Conservation (phyloP, 2,888 invertebrate species). For the Mesorhabditis sp. region DNA sequence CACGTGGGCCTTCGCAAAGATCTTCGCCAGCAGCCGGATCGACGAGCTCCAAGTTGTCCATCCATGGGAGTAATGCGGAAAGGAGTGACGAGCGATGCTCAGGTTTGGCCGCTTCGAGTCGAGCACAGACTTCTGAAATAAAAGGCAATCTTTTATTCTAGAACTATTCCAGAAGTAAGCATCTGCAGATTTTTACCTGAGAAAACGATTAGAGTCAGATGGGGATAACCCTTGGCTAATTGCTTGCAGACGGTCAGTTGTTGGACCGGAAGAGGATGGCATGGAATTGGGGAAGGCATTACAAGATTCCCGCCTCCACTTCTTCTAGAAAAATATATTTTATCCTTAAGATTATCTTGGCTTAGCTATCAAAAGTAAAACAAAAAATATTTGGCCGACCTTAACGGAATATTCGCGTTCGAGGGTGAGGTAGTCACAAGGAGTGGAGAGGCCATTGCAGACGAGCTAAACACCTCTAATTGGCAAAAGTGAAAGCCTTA, state of each 20-base stretch:
- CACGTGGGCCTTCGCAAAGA: slow-evolving; percentile 61
- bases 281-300: slow-evolving; percentile 11
- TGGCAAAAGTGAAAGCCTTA: slow-evolving; percentile 8
- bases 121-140: slow-evolving; percentile 83
- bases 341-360: background rate
- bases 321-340: background rate
- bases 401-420: background rate
- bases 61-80: slow-evolving; percentile 90
- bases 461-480: background rate
- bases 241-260: slow-evolving; percentile 88
- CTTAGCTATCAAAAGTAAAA: background rate
- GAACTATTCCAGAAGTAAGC: background rate
- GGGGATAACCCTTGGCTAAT: slow-evolving; percentile 87
- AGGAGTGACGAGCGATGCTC: slow-evolving; percentile 85
- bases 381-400: background rate
- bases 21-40: slow-evolving; percentile 64
- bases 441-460: background rate
- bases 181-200: slow-evolving; percentile 72
- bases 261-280: slow-evolving; percentile 70
- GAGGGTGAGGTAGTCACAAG: background rate
- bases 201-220: slow-evolving; percentile 98
- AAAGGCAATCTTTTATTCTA: slow-evolving; percentile 11
- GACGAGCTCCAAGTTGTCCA: slow-evolving; percentile 95
- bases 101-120: slow-evolving; percentile 89
- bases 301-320: background rate